These are phyloP conservation scores for Myxocyprinus asiaticus DNA, from an alignment of 2,113 vertebrate species.

Conservation along the genomic window DNA sequence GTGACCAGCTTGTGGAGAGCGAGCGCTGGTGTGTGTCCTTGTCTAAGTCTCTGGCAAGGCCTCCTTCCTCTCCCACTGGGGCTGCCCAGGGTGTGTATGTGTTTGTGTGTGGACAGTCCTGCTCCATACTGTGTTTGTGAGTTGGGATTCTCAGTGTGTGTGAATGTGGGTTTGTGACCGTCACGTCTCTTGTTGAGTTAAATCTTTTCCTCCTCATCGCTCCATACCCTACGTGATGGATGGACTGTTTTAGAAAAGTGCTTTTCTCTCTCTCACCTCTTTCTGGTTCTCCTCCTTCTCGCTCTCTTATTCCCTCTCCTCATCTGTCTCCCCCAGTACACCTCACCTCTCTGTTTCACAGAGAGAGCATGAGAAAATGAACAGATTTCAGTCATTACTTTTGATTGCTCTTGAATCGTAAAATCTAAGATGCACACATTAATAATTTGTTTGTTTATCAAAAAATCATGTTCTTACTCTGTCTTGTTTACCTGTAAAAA, in stretches of 20 bases:
- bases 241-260: slow-evolving; percentile 36
- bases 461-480: too few species aligned
- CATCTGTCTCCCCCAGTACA: background rate
- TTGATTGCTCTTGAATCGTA: background rate
- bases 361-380: background rate
- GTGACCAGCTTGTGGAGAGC: slow-evolving; percentile 15
- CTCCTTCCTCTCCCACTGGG: slow-evolving; percentile 34
- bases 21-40: slow-evolving; percentile 22
- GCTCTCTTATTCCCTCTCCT: background rate
- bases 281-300: background rate
- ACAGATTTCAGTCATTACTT: background rate
- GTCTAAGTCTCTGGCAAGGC: slow-evolving; percentile 26
- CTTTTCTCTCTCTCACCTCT: background rate
- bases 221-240: slow-evolving; percentile 26
- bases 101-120: slow-evolving; percentile 13
- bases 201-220: slow-evolving; percentile 39
- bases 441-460: too few species aligned
- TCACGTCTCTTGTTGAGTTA: slow-evolving; percentile 25
- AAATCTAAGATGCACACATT: too few species aligned
- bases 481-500: too few species aligned
- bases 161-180: slow-evolving; percentile 22
- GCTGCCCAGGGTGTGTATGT: slow-evolving; percentile 14
- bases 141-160: background rate
- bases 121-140: too few species aligned
- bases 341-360: background rate